Evolutionary conservation across 53 echinoderm and acorn worm species (phyloP), one percentile per base, ranked within the genome.

Genomic region (Antedon mediterranea): DNA sequence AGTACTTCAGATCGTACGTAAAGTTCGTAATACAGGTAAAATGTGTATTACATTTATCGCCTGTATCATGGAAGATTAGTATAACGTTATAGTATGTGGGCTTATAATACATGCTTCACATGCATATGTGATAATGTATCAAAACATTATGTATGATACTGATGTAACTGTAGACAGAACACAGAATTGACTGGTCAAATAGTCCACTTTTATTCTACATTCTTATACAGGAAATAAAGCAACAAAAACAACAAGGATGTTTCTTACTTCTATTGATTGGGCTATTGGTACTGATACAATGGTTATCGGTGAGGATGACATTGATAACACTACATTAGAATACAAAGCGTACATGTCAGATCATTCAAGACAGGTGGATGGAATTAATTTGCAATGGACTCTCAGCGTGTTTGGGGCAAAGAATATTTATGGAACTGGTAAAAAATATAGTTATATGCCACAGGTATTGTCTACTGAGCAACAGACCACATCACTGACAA

Each of bases 381-480:
- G 90, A 32, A 13, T 44, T 31, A 78, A 80, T 37, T n/a, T n/a
- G n/a, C 85, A 90, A 30, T 93, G 94, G 94, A 89, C 84, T 20
- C 86, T 93, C 9, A 89, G 86, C 72, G 71, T 91, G 78, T 93
- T 81, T 76, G 94, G 94, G 32, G 89, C 89, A 72, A 84, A 83
- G 32, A 84, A 85, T 29, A 34, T 85, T 30, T 90, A 90, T 43
- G 94, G 94, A 73, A 87, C 82, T 73, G 94, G 94, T n/a, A 79
- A 73, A 27, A 82, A 85, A 44, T 37, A 79, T 29, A 79, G 82
- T 7, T 34, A 71, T 8, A 78, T 76, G 13, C 44, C 71, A 31
- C 85, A 87, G 57, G 87, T 76, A n/a, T 77, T 90, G 20, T 79
- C 28, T n/a, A n/a, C n/a, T n/a, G 76, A 80, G 91, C 57, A 87